Conservation (phyloP, 2,113 vertebrate genomes). For the Alosa alosa region DNA sequence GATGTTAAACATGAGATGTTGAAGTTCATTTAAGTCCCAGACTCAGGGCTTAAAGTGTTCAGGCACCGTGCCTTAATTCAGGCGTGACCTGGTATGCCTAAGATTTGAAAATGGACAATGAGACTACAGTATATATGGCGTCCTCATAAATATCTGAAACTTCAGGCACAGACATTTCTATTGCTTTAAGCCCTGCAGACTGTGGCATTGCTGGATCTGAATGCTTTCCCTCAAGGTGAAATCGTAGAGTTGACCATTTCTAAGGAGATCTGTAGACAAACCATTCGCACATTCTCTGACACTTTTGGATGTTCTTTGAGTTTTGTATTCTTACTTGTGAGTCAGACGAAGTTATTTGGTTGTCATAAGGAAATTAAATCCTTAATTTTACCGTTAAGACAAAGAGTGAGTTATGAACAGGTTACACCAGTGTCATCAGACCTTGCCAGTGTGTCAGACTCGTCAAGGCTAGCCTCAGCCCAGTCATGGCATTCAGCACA, state of each 20-base stretch:
- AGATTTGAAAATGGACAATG: no score
- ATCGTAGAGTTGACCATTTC: no score
- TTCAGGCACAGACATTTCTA: no score
- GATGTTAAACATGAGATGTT: not conserved
- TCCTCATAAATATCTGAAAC: no score
- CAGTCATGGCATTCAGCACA: not conserved
- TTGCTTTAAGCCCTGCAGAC: no score
- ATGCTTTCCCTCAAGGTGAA: no score
- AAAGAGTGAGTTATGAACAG: not conserved
- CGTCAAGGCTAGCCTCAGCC: not conserved
- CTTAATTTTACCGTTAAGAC: not conserved
- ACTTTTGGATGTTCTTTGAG: not conserved
- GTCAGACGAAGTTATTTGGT: not conserved
- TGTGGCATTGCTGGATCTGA: not conserved
- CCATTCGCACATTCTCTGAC: not conserved
- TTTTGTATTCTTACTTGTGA: not conserved
- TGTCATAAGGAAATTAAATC: not conserved
- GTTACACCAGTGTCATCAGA: not conserved
- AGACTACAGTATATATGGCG: no score
- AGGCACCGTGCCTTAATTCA: no score
- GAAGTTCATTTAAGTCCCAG: not conserved
- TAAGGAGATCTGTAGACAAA: not conserved
- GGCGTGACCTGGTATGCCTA: no score
- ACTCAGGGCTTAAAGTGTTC: not conserved
- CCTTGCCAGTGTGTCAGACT: not conserved